Evolutionary conservation across 1,140 invertebrate genomes (phyloP).

Genomic region (Drosophila lowei): DNA sequence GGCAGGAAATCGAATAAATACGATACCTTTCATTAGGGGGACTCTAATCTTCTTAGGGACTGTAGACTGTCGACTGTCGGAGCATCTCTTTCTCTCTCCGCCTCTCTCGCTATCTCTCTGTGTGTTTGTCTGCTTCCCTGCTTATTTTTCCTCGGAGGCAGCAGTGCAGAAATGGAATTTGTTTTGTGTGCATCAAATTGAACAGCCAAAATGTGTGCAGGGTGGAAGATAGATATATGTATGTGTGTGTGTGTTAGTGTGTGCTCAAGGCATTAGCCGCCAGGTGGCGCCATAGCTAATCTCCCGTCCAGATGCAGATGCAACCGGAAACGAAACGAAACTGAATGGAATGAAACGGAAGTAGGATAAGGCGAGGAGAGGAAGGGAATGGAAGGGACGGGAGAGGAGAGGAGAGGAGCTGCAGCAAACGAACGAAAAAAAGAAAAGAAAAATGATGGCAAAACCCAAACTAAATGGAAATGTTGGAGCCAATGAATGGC

Average conservation of each 20-base stretch:
- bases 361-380: constrained; percentile 1
- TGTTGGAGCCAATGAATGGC: constrained; percentile 63
- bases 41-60: constrained; percentile 67
- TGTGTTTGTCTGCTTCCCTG: not conserved
- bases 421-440: not conserved
- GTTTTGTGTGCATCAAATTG: constrained; percentile 71
- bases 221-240: constrained; percentile 19
- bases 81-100: constrained; percentile 28
- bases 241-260: not conserved
- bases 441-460: not conserved
- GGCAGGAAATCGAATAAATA: constrained; percentile 2
- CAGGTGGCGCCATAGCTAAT: constrained; percentile 47
- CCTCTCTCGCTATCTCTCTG: not conserved
- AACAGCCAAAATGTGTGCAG: constrained; percentile 70
- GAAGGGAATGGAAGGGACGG: no score
- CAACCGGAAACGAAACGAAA: constrained; percentile 13
- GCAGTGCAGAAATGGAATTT: constrained; percentile 47
- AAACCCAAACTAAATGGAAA: constrained; percentile 54
- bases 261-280: constrained; percentile 24
- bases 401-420: no score
- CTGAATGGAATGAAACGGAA: constrained; percentile 53
- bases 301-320: constrained; percentile 22
- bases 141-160: not conserved
- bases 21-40: constrained; percentile 29
- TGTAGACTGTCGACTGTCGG: constrained; percentile 52